Evolutionary conservation across 2,113 vertebrate genomes (phyloP).

Genomic region (Corvus cornix): DNA sequence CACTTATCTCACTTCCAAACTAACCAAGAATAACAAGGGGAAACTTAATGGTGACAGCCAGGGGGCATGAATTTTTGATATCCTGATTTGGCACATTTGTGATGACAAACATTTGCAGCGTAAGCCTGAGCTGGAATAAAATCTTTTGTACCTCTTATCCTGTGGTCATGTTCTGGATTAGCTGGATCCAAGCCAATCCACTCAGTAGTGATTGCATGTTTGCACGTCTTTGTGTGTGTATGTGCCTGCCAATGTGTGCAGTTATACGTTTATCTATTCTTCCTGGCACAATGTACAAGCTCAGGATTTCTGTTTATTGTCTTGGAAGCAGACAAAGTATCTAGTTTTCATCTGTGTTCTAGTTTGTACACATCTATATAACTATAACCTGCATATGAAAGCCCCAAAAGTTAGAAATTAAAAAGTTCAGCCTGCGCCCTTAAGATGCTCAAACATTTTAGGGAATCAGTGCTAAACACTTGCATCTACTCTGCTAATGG

Average conservation of each 20-base stretch:
- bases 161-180: not conserved
- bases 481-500: not conserved
- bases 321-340: not conserved
- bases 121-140: not conserved
- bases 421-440: not conserved
- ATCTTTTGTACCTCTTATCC: not conserved
- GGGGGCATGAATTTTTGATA: not conserved
- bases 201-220: not conserved
- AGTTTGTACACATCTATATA: not conserved
- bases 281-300: not conserved
- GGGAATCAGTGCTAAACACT: not conserved
- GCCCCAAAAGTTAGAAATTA: not conserved
- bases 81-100: not conserved
- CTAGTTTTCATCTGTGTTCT: not conserved
- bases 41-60: not conserved
- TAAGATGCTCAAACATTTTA: accelerated
- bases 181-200: not conserved
- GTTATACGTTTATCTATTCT: not conserved
- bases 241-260: accelerated
- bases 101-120: not conserved
- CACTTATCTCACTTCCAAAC: not conserved
- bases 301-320: not conserved
- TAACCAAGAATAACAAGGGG: not conserved
- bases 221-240: not conserved
- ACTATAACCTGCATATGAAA: not conserved